A percentile compares a stretch with the other conserved stretches of the same genome.
Conservation (phyloP, 92 coral and sea anemone species). For the Heteractis magnifica region DNA sequence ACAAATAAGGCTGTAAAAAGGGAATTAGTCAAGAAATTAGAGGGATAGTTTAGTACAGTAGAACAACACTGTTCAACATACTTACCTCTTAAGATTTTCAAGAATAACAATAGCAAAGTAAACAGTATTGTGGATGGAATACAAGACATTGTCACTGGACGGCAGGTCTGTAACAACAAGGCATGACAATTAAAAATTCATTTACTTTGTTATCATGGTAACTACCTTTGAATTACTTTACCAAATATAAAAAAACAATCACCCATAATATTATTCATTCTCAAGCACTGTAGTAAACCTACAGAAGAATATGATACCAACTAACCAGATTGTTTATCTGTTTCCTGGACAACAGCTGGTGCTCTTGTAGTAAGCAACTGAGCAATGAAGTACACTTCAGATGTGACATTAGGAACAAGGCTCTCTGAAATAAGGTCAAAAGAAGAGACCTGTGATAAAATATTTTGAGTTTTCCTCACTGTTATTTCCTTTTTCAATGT, state of each 20-base stretch:
- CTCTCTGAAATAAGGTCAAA: conserved; percentile 54
- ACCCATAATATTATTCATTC: neutral
- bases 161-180: conserved; percentile 13
- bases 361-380: conserved; percentile 81
- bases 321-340: conserved; percentile 12
- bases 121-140: conserved; percentile 77
- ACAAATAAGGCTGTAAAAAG: conserved; percentile 52
- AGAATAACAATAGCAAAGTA: conserved; percentile 78
- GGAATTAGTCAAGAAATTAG: neutral
- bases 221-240: no score
- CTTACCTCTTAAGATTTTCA: conserved; percentile 67
- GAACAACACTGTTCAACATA: neutral
- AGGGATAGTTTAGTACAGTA: neutral
- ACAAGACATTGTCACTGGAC: conserved; percentile 50
- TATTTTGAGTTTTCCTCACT: no score
- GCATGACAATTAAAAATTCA: neutral
- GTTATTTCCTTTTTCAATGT: no score
- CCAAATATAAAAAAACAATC: no score
- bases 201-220: neutral
- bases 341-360: conserved; percentile 3
- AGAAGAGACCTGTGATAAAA: neutral
- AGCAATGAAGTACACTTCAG: conserved; percentile 85
- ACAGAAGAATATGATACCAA: neutral
- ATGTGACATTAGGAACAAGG: conserved; percentile 86
- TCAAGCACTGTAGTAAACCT: no score